Conservation (phyloP, 2,113 vertebrate species). For the Xerus inauris region DNA sequence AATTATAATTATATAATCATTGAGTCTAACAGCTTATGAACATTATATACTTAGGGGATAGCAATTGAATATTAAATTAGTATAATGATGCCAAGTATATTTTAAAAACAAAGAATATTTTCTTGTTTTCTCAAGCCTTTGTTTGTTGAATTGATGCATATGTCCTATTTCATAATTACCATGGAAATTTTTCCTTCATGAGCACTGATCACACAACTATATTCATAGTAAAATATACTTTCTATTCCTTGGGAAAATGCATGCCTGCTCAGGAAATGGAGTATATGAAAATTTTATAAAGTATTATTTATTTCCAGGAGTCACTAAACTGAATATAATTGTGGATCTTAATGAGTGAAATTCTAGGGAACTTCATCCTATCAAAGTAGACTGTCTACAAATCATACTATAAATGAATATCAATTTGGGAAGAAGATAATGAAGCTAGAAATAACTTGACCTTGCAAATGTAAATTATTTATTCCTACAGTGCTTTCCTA, state of each 20-base stretch:
- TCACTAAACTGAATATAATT: background rate
- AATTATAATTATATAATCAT: background rate
- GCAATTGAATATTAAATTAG: background rate
- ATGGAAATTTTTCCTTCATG: background rate
- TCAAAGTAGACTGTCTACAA: background rate
- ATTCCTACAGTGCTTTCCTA: background rate
- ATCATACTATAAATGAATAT: background rate
- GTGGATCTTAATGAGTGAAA: background rate
- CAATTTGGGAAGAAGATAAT: background rate
- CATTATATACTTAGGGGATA: background rate
- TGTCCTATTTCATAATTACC: background rate
- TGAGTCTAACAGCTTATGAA: background rate
- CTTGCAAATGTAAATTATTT: background rate
- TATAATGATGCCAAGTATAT: background rate
- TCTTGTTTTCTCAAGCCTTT: background rate
- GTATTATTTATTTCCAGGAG: background rate
- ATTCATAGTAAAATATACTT: background rate
- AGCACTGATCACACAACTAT: background rate
- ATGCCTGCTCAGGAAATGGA: background rate
- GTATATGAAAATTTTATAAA: background rate
- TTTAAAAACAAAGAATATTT: background rate
- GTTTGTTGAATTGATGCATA: background rate
- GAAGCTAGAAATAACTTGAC: background rate
- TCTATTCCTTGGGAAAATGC: background rate
- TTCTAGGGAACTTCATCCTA: background rate